Base-by-base conservation (phyloP, 2,113 vertebrate species). In the Oncorhynchus mykiss region DNA sequence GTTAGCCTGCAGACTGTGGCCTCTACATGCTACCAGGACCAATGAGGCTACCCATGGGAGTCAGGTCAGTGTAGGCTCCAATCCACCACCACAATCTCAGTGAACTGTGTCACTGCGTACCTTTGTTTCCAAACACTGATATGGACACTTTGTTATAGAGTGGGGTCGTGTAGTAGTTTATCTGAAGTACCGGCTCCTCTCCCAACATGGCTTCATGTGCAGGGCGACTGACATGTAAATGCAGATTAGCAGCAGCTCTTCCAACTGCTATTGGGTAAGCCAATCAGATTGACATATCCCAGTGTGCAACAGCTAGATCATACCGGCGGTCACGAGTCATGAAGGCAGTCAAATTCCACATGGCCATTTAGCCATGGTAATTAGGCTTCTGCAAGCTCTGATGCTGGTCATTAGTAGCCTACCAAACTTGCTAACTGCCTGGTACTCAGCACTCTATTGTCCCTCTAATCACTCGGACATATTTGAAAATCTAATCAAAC, bases 201-300 rank as follows among this genome's bases (percentile, higher is more conserved):
- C 59, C 13, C 81, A 78, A 70, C 29, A 65, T 80, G 78, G 84
- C 85, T 67, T 62, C 59, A 22, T 49, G n/a, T 49, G 39, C 69
- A 51, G 80, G 84, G 78, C 20, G 66, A 78, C 57, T 90, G 89
- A 90, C 88, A 85, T 89, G 89, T 69, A 88, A 91, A 88, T 75
- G 78, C 82, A 87, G 87, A 80, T 89, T 90, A 87, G 85, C 72
- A 18, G 48, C 71, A 71, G 78, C 73, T 83, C 73, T 70, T 77
- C 70, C 67, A 68, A 82, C 80, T 69, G 78, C 78, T 79, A 70
- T 72, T 77, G 76, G 70, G 64, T 74, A 66, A 84, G 74, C 82
- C 82, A 87, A 89, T 88, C 82, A 87, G 80, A 72, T 62, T 49
- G 49, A 31, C 62, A 9, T 48, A 86, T 80, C 49, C 27, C 73